Conservation (phyloP, 2,888 invertebrate genomes). For the Scaptomyza tumidula region DNA sequence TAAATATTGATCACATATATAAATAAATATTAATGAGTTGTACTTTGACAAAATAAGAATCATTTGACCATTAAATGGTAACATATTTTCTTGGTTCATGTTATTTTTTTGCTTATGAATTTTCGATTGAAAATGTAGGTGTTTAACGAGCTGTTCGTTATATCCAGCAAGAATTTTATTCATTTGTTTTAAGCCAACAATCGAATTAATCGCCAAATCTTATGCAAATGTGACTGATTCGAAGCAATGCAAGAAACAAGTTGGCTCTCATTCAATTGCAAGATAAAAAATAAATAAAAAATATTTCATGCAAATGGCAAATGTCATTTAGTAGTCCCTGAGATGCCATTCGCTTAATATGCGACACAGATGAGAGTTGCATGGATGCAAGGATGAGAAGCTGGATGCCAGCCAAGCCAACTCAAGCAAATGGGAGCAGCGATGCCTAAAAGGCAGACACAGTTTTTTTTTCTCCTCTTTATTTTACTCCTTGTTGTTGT, state of each 20-base stretch:
- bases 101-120: neutral
- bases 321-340: constrained; percentile 45
- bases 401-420: constrained; percentile 55
- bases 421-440: constrained; percentile 25
- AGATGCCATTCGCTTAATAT: constrained; percentile 22
- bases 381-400: constrained; percentile 32
- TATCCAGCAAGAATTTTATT: too few species aligned
- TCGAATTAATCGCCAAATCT: too few species aligned
- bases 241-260: neutral
- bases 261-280: neutral
- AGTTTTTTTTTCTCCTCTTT: constrained; percentile 3
- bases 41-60: neutral
- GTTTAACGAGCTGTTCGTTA: too few species aligned
- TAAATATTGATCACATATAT: too few species aligned
- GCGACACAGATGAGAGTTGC: constrained; percentile 52
- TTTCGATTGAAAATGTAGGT: too few species aligned
- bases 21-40: too few species aligned
- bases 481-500: constrained; percentile 25
- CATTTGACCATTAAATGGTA: too few species aligned
- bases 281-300: neutral
- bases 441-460: constrained; percentile 8
- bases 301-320: constrained; percentile 71
- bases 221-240: constrained; percentile 15
- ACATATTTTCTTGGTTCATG: neutral
- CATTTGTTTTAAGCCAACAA: too few species aligned